These are phyloP conservation scores for Mallotus villosus DNA, from an alignment of 2,797 vertebrate species.

Conservation along the genomic window DNA sequence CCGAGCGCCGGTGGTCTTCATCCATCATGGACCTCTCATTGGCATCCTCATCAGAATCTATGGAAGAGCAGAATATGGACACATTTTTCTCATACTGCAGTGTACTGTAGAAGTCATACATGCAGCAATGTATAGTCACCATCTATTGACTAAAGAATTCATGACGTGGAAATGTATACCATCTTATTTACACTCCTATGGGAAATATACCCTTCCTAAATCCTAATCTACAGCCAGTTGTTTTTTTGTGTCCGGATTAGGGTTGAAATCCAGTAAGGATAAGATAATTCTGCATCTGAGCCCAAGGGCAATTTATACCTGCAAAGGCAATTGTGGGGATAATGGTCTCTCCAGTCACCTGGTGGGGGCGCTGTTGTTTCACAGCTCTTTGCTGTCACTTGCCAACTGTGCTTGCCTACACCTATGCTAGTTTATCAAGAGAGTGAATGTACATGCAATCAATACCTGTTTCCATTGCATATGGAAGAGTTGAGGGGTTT, in stretches of 20 bases:
- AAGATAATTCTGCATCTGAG: not conserved
- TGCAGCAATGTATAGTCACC: not conserved
- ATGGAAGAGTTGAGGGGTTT: conserved; percentile 67
- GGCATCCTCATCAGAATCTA: conserved; percentile 89
- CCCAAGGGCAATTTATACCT: not conserved
- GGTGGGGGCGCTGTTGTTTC: conserved; percentile 22
- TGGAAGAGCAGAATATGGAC: not conserved
- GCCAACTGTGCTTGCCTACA: not conserved
- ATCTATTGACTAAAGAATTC: not conserved
- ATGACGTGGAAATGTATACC: not conserved
- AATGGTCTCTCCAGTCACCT: not conserved
- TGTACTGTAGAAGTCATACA: not conserved
- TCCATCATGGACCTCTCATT: conserved; percentile 71
- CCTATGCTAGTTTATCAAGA: not conserved
- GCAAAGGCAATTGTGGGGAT: not conserved
- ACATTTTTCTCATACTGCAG: not conserved
- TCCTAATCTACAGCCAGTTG: too few species aligned
- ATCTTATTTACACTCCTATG: too few species aligned
- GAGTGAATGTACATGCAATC: not conserved
- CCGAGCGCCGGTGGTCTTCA: conserved; percentile 56
- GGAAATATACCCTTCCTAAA: not conserved
- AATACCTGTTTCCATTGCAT: conserved; percentile 80
- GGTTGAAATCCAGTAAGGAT: not conserved
- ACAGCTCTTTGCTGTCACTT: not conserved
- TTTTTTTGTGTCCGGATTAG: not conserved